Evolutionary conservation across 1,140 invertebrate genomes (phyloP).

Genomic region (Meteorus sp.): DNA sequence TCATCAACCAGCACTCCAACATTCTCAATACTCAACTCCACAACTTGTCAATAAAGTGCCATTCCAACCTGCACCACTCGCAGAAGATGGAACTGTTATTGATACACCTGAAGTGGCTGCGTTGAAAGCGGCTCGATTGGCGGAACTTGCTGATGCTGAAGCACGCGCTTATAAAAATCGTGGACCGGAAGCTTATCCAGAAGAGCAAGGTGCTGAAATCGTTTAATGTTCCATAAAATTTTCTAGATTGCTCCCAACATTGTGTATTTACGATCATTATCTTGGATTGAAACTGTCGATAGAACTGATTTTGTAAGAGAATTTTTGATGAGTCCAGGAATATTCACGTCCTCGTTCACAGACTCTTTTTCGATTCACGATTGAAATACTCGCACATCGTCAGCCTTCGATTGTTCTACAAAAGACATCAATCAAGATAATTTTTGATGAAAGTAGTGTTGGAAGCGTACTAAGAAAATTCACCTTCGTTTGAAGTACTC

Average conservation of each 20-base stretch:
- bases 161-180: slow-evolving; percentile 60
- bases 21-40: not conserved
- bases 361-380: too few species aligned
- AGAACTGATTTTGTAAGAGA: not conserved
- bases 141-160: slow-evolving; percentile 54
- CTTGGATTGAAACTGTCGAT: not conserved
- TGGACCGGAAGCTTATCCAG: slow-evolving; percentile 39
- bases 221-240: too few species aligned
- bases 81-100: slow-evolving; percentile 61
- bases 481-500: too few species aligned
- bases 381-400: too few species aligned
- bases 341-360: too few species aligned
- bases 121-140: slow-evolving; percentile 53
- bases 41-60: slow-evolving; percentile 29
- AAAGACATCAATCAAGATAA: too few species aligned
- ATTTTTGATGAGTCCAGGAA: too few species aligned
- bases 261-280: slow-evolving; percentile 3
- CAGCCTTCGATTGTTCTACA: too few species aligned
- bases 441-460: too few species aligned
- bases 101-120: slow-evolving; percentile 67
- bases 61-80: slow-evolving; percentile 61
- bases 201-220: slow-evolving; percentile 7
- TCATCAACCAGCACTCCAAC: slow-evolving; percentile 29
- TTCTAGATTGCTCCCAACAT: slow-evolving; percentile 9
- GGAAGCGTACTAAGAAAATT: too few species aligned